Conservation (phyloP, 2,797 vertebrate species). For the Coregonus sp. region DNA sequence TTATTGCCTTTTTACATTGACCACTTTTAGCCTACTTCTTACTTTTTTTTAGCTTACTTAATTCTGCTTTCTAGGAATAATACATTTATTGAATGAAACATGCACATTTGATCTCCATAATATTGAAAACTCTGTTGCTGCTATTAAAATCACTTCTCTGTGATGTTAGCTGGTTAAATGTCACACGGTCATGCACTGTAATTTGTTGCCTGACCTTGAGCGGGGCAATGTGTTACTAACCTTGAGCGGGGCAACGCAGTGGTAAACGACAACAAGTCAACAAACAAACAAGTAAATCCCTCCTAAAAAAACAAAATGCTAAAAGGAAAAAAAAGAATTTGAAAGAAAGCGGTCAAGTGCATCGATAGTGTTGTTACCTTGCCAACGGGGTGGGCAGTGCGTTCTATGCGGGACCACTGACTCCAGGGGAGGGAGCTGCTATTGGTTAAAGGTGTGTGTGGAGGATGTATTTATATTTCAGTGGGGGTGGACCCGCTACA, state of each 20-base stretch:
- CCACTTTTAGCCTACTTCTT: background rate
- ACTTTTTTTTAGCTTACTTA: background rate
- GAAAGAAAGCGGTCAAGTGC: slow-evolving; percentile 16
- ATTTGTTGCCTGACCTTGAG: slow-evolving; percentile 40
- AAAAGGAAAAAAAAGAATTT: background rate
- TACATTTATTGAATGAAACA: background rate
- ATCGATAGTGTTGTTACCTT: slow-evolving; percentile 41
- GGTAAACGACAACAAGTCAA: slow-evolving; percentile 31
- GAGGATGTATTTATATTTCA: slow-evolving; percentile 80
- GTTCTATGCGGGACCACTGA: slow-evolving; percentile 46
- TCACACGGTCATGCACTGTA: slow-evolving; percentile 45
- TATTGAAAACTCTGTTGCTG: background rate
- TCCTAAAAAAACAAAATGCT: background rate
- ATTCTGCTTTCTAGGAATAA: background rate
- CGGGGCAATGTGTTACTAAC: slow-evolving; percentile 74
- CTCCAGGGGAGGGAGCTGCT: slow-evolving; percentile 70
- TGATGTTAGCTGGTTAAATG: slow-evolving; percentile 46
- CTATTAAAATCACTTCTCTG: slow-evolving; percentile 3
- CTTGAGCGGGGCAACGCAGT: slow-evolving; percentile 69
- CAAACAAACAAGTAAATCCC: slow-evolving; percentile 13
- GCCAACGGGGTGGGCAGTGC: slow-evolving; percentile 30
- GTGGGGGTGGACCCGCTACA: slow-evolving; percentile 57
- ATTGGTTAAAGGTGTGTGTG: slow-evolving; percentile 68
- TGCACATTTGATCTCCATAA: background rate
- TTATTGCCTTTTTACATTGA: no score